These are phyloP conservation scores for Caenorhabditis panamensis DNA, from an alignment of 2,888 invertebrate species.

Conservation along the genomic window DNA sequence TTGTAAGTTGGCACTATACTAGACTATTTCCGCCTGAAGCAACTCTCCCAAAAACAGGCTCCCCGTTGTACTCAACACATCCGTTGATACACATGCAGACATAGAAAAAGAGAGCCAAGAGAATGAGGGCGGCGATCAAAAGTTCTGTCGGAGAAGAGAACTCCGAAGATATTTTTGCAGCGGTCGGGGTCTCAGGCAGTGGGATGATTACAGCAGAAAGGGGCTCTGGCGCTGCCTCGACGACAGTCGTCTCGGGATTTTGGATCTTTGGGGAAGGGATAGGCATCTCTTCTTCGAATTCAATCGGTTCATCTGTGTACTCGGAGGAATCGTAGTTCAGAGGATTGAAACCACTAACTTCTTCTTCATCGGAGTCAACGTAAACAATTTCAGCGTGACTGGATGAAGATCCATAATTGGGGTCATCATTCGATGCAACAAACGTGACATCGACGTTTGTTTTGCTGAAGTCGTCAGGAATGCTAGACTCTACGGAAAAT, in stretches of 20 bases:
- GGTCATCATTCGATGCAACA: no score
- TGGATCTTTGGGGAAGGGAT: neutral
- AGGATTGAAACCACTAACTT: neutral
- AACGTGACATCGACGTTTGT: neutral
- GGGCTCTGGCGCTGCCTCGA: slow-evolving; percentile 15
- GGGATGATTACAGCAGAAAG: slow-evolving; percentile 36
- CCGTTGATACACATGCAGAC: slow-evolving; percentile 30
- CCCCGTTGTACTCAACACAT: slow-evolving; percentile 18
- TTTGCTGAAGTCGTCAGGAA: no score
- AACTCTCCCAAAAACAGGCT: neutral
- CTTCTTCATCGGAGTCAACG: neutral
- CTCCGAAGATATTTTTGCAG: neutral
- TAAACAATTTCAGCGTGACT: neutral
- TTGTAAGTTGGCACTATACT: neutral
- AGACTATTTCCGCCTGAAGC: slow-evolving; percentile 5
- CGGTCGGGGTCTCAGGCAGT: neutral
- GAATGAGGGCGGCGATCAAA: slow-evolving; percentile 31
- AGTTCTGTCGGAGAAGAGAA: slow-evolving; percentile 16
- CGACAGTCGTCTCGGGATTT: slow-evolving; percentile 12
- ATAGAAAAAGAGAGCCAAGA: slow-evolving; percentile 23
- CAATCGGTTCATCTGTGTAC: neutral
- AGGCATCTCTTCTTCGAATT: neutral
- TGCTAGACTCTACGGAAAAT: no score
- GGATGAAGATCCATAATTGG: neutral
- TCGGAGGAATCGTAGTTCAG: neutral